Percentiles rank a stretch among this genome's conserved stretches.
These are phyloP conservation scores for Temnothorax curvispinosus DNA, from an alignment of 1,140 invertebrate genomes.

Conservation along the genomic window DNA sequence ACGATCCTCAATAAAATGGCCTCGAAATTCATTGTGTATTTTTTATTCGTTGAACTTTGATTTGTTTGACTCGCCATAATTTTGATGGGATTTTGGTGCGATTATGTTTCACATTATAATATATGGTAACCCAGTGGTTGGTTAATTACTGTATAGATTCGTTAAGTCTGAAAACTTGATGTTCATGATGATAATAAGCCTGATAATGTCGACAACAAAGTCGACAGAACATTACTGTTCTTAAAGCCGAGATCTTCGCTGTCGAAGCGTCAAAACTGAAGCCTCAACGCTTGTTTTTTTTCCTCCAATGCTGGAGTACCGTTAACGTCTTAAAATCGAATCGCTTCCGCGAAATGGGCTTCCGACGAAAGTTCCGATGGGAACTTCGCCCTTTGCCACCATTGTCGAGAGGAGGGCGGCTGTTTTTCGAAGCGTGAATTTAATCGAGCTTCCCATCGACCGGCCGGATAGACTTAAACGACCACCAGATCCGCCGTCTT, in stretches of 20 bases:
- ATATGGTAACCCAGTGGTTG: not conserved
- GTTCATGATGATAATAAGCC: not conserved
- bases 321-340: slow-evolving; percentile 40
- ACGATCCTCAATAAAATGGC: not conserved
- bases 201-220: not conserved
- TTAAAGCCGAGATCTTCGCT: not conserved
- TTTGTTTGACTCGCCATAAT: not conserved
- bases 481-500: slow-evolving; percentile 67
- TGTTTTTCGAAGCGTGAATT: slow-evolving; percentile 64
- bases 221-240: not conserved
- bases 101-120: not conserved
- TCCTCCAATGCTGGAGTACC: not conserved
- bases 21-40: not conserved
- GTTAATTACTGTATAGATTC: not conserved
- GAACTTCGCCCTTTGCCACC: slow-evolving; percentile 38
- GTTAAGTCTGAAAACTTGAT: not conserved
- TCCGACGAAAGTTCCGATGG: slow-evolving; percentile 31
- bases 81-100: not conserved
- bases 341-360: slow-evolving; percentile 37
- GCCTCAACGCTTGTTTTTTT: not conserved
- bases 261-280: not conserved
- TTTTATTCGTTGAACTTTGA: not conserved
- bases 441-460: slow-evolving; percentile 64
- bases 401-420: slow-evolving; percentile 2
- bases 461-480: slow-evolving; percentile 62